Conservation (phyloP, 2,888 invertebrate genomes). For the Rosalia funebris region DNA sequence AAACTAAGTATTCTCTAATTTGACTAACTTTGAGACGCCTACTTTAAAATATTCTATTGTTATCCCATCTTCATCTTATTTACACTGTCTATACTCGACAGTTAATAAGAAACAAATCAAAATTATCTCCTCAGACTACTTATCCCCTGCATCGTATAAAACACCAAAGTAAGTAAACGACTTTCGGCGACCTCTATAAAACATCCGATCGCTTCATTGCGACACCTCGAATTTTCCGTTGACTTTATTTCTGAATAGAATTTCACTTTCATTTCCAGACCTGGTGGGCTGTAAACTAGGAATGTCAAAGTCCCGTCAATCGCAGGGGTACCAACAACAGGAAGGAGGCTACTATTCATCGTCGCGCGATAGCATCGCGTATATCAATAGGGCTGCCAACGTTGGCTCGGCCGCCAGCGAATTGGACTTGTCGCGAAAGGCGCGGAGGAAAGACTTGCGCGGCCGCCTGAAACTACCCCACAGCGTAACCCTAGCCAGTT, state of each 20-base stretch:
- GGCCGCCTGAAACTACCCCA: slow-evolving; percentile 71
- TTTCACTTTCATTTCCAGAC: slow-evolving; percentile 64
- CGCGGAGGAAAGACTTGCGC: slow-evolving; percentile 71
- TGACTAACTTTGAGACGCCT: no score
- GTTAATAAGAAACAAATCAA: no score
- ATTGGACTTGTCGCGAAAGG: slow-evolving; percentile 79
- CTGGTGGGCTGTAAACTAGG: slow-evolving; percentile 85
- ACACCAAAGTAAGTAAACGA: no score
- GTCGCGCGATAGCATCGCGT: slow-evolving; percentile 78
- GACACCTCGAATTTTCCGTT: slow-evolving; percentile 16
- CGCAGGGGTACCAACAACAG: slow-evolving; percentile 64
- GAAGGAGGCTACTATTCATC: slow-evolving; percentile 75
- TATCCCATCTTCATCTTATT: no score
- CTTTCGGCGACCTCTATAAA: slow-evolving; percentile 13
- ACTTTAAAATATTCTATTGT: no score
- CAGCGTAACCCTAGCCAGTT: slow-evolving; percentile 72
- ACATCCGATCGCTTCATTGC: slow-evolving; percentile 18
- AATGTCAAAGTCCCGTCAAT: slow-evolving; percentile 64
- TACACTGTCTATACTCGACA: no score
- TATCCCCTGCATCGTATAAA: no score
- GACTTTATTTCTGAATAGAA: slow-evolving; percentile 5
- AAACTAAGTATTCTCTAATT: no score
- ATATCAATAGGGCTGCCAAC: slow-evolving; percentile 69
- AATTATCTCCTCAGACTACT: no score
- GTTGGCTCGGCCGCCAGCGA: slow-evolving; percentile 77